Conservation (phyloP, 1,140 invertebrate species). For the Hylaeus volcanicus region DNA sequence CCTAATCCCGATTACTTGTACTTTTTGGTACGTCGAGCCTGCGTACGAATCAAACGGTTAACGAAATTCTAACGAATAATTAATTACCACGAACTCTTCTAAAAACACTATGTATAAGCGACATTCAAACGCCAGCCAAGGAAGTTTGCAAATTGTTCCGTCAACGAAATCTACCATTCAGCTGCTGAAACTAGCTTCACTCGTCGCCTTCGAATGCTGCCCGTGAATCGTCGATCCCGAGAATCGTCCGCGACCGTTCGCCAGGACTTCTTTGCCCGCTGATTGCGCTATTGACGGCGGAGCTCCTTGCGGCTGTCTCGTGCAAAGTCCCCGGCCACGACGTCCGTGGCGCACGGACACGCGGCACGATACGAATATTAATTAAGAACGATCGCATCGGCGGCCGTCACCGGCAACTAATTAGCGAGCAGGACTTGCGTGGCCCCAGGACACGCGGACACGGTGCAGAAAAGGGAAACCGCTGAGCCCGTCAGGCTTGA, state of each 20-base stretch:
- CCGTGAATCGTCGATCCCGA: constrained; percentile 4
- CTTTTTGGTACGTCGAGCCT: no score
- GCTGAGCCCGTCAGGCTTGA: background rate
- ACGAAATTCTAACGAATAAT: no score
- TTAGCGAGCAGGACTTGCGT: constrained; percentile 28
- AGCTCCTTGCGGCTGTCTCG: constrained; percentile 18
- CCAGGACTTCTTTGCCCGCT: constrained; percentile 9
- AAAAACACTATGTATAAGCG: background rate
- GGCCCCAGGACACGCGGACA: background rate
- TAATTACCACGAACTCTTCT: no score
- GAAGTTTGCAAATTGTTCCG: constrained; percentile 1
- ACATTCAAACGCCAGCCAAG: no score
- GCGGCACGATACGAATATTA: constrained; percentile 59
- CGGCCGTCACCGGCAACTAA: constrained; percentile 38
- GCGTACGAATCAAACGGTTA: background rate
- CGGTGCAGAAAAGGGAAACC: constrained; percentile 13
- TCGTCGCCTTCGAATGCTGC: background rate
- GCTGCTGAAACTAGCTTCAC: background rate
- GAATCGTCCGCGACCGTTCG: constrained; percentile 29
- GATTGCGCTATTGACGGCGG: constrained; percentile 39
- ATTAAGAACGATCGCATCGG: constrained; percentile 65
- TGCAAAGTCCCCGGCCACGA: background rate
- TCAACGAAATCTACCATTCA: background rate
- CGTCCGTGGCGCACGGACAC: constrained; percentile 12
- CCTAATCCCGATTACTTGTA: no score